Evolutionary conservation across 2,113 vertebrate genomes (phyloP), one percentile per base, ranked within the genome.

Genomic region (Archocentrus centrarchus): DNA sequence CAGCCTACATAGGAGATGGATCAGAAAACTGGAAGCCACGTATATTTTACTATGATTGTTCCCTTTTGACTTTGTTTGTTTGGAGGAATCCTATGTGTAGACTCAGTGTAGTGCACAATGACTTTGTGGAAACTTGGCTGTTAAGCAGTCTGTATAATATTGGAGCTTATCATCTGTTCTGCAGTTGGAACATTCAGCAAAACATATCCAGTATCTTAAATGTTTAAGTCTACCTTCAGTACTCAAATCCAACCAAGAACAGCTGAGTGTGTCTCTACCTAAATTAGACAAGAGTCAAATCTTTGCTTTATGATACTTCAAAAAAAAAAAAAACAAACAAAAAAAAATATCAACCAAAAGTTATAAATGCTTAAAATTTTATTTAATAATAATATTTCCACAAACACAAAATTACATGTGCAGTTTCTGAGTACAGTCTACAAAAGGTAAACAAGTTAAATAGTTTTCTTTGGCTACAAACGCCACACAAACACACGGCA

Each of bases 401-500:
- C 75, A 86, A 64, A 88, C 83, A 88, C 79, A 90, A 53, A 61
- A 30, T 55, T 22, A 89, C 85, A 85, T 39, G 55, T 66, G 80
- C 27, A 81, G 14, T 30, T 14, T 79, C 59, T 83, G 53, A 75
- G 11, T 61, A 68, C 57, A 59, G 35, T 73, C 91, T 90, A 86
- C 18, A 84, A 87, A 88, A 63, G 78, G 80, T 15, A 61, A 75
- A 83, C 62, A 41, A 44, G 44, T 50, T 70, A 70, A 15, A 79
- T 7, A 11, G 59, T 81, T 87, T 82, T 89, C 88, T 93, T 94
- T 94, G 88, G 90, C 88, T 91, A 87, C 57, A 82, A 82, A 88
- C 76, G 60, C 18, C 37, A 81, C 41, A 63, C 32, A 17, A 59
- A 73, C 39, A 85, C 39, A 85, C 44, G 60, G 8, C 55, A 83